Conservation (phyloP, 2,113 vertebrate genomes). For the Stigmatopora argus region DNA sequence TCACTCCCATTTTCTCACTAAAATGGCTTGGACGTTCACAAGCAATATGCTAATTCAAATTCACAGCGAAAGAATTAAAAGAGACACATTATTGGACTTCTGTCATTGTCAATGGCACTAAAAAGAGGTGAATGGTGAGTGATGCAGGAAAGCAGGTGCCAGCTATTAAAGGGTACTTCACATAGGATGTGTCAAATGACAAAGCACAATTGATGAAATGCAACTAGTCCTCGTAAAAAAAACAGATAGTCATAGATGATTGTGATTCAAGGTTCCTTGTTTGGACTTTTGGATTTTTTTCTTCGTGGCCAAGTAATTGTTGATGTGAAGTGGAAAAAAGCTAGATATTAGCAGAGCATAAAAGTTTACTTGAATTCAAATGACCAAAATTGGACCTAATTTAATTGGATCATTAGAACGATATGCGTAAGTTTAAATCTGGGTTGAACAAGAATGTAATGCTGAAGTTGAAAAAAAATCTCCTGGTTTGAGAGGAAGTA, state of each 20-base stretch:
- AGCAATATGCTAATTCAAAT: no score
- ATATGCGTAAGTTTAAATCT: background rate
- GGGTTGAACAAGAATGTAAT: background rate
- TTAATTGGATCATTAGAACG: background rate
- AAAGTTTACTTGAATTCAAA: background rate
- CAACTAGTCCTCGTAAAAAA: background rate
- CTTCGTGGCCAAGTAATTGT: background rate
- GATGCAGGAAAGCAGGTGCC: conserved; percentile 34
- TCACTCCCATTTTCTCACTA: no score
- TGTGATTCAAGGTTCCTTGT: background rate
- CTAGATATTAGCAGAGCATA: background rate
- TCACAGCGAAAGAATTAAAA: no score
- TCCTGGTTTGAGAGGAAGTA: background rate
- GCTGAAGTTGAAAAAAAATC: no score
- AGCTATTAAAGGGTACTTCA: conserved; percentile 46
- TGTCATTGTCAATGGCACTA: no score
- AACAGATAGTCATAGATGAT: background rate
- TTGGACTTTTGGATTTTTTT: background rate
- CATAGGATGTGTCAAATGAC: conserved; percentile 25
- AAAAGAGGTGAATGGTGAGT: conserved; percentile 19
- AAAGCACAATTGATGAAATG: conserved; percentile 15
- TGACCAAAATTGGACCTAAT: background rate
- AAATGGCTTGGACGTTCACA: no score
- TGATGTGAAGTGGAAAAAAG: background rate
- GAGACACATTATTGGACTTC: no score